Percentiles rank a stretch among this genome's conserved stretches.
Evolutionary conservation across 2,797 vertebrate genomes (phyloP).

Genomic region (Chelon labrosus): DNA sequence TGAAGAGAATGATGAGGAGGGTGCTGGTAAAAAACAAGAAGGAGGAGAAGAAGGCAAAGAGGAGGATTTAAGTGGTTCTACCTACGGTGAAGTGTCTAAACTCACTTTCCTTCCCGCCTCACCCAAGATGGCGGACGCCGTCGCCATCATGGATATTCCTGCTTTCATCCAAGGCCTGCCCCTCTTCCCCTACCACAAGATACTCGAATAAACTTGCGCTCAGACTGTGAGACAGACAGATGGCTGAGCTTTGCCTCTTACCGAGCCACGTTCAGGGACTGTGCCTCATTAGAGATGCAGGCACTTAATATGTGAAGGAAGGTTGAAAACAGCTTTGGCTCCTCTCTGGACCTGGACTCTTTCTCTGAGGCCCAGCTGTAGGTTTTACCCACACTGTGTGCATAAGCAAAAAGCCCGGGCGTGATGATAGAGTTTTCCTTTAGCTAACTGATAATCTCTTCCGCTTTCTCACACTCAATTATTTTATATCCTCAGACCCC

Average conservation of each 20-base stretch:
- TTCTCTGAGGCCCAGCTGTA: slow-evolving; percentile 26
- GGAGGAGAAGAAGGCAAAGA: slow-evolving; percentile 19
- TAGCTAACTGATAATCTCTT: slow-evolving; percentile 45
- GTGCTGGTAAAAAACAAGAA: slow-evolving; percentile 22
- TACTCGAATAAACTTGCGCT: slow-evolving; percentile 85
- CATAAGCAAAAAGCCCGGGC: slow-evolving; percentile 27
- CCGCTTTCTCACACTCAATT: slow-evolving; percentile 46
- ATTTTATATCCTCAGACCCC: slow-evolving; percentile 41
- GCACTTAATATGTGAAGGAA: slow-evolving; percentile 36
- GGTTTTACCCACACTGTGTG: slow-evolving; percentile 46
- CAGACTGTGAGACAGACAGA: slow-evolving; percentile 31
- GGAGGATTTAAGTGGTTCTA: slow-evolving; percentile 72
- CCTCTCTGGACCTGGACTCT: slow-evolving; percentile 35
- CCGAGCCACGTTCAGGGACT: slow-evolving; percentile 38
- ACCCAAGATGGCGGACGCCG: slow-evolving; percentile 80
- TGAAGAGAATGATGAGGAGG: slow-evolving; percentile 85
- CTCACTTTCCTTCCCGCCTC: slow-evolving; percentile 90
- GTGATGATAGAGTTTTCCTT: slow-evolving; percentile 47
- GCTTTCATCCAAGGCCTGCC: slow-evolving; percentile 89
- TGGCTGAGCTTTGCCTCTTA: slow-evolving; percentile 18
- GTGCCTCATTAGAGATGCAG: slow-evolving; percentile 43
- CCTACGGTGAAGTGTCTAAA: slow-evolving; percentile 89
- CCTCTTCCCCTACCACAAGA: slow-evolving; percentile 96
- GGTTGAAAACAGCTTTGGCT: slow-evolving; percentile 26
- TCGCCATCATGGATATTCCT: slow-evolving; percentile 90